phyloP scores from a whole-genome alignment of 2,888 invertebrate species.

The Sphaeridia pumilis region DNA sequence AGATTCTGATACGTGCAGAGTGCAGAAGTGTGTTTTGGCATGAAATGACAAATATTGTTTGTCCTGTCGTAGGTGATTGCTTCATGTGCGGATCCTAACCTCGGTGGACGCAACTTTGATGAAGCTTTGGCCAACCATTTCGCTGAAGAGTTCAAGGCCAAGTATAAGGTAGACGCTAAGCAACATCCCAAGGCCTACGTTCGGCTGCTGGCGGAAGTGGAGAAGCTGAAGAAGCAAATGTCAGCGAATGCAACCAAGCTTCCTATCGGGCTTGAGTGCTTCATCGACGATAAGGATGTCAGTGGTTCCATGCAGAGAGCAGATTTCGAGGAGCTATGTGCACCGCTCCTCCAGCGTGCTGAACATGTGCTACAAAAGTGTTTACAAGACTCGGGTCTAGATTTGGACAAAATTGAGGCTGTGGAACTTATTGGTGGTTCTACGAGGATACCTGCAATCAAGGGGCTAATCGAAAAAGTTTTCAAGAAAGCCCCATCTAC shows the following conservation, averaged over 20 bases:
- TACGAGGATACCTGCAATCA: slow-evolving; percentile 84
- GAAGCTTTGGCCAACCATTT: slow-evolving; percentile 74
- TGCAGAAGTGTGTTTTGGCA: not conserved
- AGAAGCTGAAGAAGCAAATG: slow-evolving; percentile 98
- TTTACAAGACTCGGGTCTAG: slow-evolving; percentile 51
- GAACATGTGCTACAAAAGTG: slow-evolving; percentile 64
- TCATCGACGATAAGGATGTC: slow-evolving; percentile 96
- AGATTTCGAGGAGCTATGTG: slow-evolving; percentile 76
- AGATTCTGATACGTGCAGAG: not conserved
- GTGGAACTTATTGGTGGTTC: slow-evolving; percentile 97
- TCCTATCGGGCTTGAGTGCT: slow-evolving; percentile 94
- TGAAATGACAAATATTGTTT: not conserved
- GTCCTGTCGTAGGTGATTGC: slow-evolving; percentile 58
- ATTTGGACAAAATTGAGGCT: slow-evolving; percentile 74
- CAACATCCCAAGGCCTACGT: slow-evolving; percentile 73
- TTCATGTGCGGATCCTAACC: slow-evolving; percentile 65
- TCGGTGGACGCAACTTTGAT: slow-evolving; percentile 93
- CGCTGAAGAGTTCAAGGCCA: slow-evolving; percentile 70
- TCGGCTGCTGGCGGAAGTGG: slow-evolving; percentile 80
- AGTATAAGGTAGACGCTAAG: slow-evolving; percentile 74
- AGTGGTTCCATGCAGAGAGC: slow-evolving; percentile 68
- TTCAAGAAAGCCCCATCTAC: slow-evolving; percentile 66
- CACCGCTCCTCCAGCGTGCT: slow-evolving; percentile 62
- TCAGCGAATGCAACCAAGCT: slow-evolving; percentile 92
- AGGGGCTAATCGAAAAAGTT: slow-evolving; percentile 74